Evolutionary conservation across 2,113 vertebrate species (phyloP).

Genomic region (Sylvia atricapilla): DNA sequence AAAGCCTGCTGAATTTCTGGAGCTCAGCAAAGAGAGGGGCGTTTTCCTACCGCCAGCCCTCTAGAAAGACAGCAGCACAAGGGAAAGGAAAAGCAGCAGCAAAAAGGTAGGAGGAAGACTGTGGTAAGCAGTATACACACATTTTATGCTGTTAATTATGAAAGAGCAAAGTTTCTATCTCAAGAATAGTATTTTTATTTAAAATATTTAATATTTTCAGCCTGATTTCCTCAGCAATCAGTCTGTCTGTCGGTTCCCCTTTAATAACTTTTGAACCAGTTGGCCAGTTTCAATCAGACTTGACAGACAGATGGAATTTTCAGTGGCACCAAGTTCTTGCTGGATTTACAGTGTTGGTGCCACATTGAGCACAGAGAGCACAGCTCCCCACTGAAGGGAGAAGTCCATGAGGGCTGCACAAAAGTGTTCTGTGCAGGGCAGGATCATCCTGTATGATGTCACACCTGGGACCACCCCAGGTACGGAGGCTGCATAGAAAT

Average conservation of each 20-base stretch:
- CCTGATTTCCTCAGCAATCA: conserved; percentile 4
- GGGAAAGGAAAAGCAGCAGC: background rate
- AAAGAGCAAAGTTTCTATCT: background rate
- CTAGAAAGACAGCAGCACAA: background rate
- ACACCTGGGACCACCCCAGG: background rate
- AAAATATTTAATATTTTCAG: conserved; percentile 33
- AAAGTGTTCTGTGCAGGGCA: background rate
- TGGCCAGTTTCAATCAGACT: background rate
- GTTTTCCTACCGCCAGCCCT: background rate
- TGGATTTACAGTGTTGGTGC: background rate
- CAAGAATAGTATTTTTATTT: too few relatives aligned
- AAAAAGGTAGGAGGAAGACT: background rate
- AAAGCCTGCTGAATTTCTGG: background rate
- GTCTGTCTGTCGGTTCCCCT: conserved; percentile 6
- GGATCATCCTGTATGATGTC: background rate
- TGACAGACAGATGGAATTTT: background rate
- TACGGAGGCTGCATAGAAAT: background rate
- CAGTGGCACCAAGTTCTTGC: background rate
- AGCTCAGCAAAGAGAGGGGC: background rate
- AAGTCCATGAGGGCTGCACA: background rate
- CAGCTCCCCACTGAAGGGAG: background rate
- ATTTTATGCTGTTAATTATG: conserved; percentile 1
- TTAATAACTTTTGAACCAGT: conserved; percentile 4
- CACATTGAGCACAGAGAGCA: accelerated
- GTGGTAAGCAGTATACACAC: background rate